These are phyloP conservation scores for Anarhynchus alexandrinus DNA, from an alignment of 2,113 vertebrate genomes.

Conservation along the genomic window DNA sequence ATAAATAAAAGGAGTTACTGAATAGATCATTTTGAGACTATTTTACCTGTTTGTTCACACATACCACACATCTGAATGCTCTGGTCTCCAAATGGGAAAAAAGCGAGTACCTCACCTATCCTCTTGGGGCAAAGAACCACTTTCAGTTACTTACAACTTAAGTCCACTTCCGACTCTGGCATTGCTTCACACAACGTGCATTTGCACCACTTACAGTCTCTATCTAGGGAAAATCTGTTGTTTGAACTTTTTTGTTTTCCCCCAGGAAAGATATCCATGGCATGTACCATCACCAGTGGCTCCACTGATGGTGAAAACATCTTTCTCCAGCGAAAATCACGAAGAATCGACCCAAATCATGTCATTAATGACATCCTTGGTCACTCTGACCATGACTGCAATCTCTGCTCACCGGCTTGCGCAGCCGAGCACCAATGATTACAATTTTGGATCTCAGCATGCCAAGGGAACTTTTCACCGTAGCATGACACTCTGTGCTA, in stretches of 20 bases:
- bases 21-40: not conserved
- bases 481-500: not conserved
- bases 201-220: not conserved
- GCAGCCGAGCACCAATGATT: not conserved
- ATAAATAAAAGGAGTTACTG: not conserved
- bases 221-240: not conserved
- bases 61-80: not conserved
- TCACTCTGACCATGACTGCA: not conserved
- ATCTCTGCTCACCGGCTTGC: not conserved
- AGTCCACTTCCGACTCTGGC: not conserved
- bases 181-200: not conserved
- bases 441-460: not conserved
- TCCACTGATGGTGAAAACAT: not conserved
- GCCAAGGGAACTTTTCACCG: not conserved
- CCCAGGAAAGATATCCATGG: not conserved
- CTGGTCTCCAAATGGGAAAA: not conserved
- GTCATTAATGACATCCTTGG: rapidly evolving
- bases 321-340: not conserved
- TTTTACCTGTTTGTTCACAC: not conserved
- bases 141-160: not conserved
- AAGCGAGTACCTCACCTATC: not conserved
- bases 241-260: rapidly evolving
- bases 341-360: not conserved
- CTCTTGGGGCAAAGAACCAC: not conserved
- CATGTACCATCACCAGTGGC: not conserved